phyloP scores from a whole-genome alignment of 1,140 invertebrate genomes.

The Bemisia tabaci region DNA sequence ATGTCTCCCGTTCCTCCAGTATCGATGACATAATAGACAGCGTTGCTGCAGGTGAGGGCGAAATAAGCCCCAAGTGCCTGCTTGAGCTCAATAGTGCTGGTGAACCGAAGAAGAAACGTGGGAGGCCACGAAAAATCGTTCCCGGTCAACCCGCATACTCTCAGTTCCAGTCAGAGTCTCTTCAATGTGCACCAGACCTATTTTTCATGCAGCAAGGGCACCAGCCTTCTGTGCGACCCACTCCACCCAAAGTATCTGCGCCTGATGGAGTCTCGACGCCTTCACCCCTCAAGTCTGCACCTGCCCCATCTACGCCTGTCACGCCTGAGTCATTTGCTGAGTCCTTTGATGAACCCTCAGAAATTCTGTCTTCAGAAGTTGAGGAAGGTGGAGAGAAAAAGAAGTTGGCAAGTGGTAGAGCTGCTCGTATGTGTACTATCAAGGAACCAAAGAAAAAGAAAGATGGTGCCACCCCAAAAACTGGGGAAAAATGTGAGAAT shows the following conservation, averaged over 20 bases:
- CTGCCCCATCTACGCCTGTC: background rate
- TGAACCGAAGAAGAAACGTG: background rate
- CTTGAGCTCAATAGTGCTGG: background rate
- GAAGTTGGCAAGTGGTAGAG: background rate
- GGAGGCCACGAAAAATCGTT: background rate
- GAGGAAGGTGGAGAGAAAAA: background rate
- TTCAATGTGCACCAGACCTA: background rate
- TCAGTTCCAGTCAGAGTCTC: background rate
- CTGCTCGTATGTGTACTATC: background rate
- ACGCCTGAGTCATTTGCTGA: background rate
- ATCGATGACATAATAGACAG: background rate
- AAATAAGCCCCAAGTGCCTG: background rate
- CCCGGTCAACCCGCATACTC: background rate
- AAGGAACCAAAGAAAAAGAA: background rate
- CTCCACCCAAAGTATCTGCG: background rate
- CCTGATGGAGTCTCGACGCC: too few relatives aligned
- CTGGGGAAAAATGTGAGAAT: too few relatives aligned
- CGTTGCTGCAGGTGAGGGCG: background rate
- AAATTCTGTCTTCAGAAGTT: too few relatives aligned
- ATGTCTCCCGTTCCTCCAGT: background rate
- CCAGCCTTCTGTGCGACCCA: background rate
- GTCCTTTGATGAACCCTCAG: too few relatives aligned
- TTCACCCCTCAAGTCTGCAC: background rate
- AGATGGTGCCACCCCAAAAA: too few relatives aligned
- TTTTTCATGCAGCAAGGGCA: background rate